These are phyloP conservation scores for Nothobranchius kuhntae DNA, from an alignment of 2,113 vertebrate species.

Conservation along the genomic window DNA sequence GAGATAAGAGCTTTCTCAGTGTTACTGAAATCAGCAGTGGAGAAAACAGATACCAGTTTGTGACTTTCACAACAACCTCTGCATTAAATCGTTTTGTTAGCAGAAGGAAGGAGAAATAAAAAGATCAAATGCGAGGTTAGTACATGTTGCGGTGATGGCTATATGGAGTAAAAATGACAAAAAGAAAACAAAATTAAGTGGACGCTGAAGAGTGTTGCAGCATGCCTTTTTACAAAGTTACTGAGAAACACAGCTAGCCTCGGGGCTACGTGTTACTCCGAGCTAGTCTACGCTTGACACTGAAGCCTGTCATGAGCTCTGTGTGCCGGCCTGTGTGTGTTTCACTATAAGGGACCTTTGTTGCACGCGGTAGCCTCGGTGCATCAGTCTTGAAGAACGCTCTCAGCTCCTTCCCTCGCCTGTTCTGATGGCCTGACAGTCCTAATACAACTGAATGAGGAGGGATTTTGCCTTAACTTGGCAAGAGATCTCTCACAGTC, in stretches of 20 bases:
- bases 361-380: constrained; percentile 42
- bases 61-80: neutral
- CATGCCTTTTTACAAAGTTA: constrained; percentile 25
- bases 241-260: constrained; percentile 36
- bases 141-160: neutral
- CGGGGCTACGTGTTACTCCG: constrained; percentile 42
- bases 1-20: neutral
- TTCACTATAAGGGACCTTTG: constrained; percentile 43
- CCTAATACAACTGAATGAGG: constrained; percentile 67
- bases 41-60: neutral
- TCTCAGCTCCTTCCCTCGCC: constrained; percentile 36
- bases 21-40: neutral
- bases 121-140: neutral
- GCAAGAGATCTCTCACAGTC: constrained; percentile 66
- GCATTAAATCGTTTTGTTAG: neutral
- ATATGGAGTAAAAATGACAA: constrained; percentile 11
- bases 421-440: constrained; percentile 64
- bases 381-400: constrained; percentile 33
- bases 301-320: constrained; percentile 52
- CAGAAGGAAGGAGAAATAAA: neutral
- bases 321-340: constrained; percentile 40
- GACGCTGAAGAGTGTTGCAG: constrained; percentile 26
- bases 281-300: constrained; percentile 30
- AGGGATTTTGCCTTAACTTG: constrained; percentile 66
- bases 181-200: constrained; percentile 17